Evolutionary conservation across 53 echinoderm and acorn worm genomes (phyloP).

Genomic region (Echinarachnius parma): DNA sequence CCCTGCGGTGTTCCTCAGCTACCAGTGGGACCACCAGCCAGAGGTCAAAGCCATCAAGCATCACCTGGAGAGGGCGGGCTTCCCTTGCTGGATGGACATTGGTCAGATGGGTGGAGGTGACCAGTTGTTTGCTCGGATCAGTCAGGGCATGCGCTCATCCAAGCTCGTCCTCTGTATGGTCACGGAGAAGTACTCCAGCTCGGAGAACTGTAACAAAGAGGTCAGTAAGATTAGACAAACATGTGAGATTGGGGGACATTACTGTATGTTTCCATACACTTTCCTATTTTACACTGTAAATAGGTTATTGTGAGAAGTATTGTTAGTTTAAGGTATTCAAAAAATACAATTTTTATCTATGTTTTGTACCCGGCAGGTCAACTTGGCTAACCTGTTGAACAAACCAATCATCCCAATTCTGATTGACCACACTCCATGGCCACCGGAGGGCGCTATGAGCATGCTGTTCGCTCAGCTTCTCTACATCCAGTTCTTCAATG

Average conservation of each 20-base stretch:
- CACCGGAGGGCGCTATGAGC: conserved; percentile 94
- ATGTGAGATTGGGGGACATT: no score
- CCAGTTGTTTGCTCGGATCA: conserved; percentile 77
- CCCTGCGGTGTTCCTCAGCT: conserved; percentile 81
- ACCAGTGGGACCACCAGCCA: conserved; percentile 89
- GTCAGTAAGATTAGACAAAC: no score
- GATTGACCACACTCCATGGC: conserved; percentile 79
- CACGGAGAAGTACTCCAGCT: conserved; percentile 83
- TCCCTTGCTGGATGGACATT: conserved; percentile 88
- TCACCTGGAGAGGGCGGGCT: conserved; percentile 88
- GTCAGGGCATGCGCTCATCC: conserved; percentile 85
- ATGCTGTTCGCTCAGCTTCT: conserved; percentile 95
- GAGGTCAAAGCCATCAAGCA: conserved; percentile 80
- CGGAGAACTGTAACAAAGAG: conserved; percentile 96
- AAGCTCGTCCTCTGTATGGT: conserved; percentile 91
- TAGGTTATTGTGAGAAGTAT: no score
- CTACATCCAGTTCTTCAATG: conserved; percentile 80
- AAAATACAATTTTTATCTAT: no score
- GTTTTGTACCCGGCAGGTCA: no score
- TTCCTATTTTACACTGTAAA: no score
- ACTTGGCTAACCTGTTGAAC: conserved; percentile 87
- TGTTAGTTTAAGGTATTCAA: no score
- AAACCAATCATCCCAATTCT: conserved; percentile 96
- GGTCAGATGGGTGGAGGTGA: conserved; percentile 98
- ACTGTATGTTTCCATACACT: neutral